Percentiles rank a stretch among this genome's conserved stretches.
phyloP scores from a whole-genome alignment of 1,140 invertebrate species.

The Platyscapa corneri region DNA sequence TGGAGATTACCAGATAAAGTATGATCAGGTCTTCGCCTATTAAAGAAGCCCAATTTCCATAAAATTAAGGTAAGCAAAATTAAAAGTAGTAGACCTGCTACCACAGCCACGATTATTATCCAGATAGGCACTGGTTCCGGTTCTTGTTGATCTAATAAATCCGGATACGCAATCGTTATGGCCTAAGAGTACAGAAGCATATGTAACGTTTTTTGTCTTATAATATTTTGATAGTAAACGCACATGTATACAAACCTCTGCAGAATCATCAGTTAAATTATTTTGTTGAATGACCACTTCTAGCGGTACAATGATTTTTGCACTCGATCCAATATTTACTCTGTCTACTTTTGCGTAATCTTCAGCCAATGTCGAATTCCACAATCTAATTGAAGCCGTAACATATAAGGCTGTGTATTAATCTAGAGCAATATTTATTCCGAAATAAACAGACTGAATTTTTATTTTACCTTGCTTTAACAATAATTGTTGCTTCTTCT shows the following conservation, averaged over 20 bases:
- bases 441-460: conserved; percentile 2
- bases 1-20: conserved; percentile 88
- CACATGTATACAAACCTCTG: conserved; percentile 73
- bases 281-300: conserved; percentile 84
- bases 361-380: conserved; percentile 92
- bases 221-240: no score
- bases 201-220: no score
- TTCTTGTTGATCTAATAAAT: conserved; percentile 80
- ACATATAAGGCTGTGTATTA: background rate
- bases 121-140: conserved; percentile 84
- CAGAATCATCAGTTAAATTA: conserved; percentile 78
- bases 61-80: conserved; percentile 84
- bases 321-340: conserved; percentile 87
- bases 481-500: conserved; percentile 84
- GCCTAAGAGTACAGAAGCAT: conserved; percentile 76
- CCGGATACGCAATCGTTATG: conserved; percentile 87
- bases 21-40: conserved; percentile 84
- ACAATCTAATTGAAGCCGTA: conserved; percentile 79
- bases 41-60: conserved; percentile 93
- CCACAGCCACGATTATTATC: conserved; percentile 87
- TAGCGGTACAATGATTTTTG: conserved; percentile 81
- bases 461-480: conserved; percentile 79
- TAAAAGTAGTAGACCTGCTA: conserved; percentile 86
- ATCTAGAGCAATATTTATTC: background rate
- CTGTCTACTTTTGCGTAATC: conserved; percentile 90